Evolutionary conservation across 2,888 invertebrate species (phyloP).

Genomic region (Ormyrus labotus): DNA sequence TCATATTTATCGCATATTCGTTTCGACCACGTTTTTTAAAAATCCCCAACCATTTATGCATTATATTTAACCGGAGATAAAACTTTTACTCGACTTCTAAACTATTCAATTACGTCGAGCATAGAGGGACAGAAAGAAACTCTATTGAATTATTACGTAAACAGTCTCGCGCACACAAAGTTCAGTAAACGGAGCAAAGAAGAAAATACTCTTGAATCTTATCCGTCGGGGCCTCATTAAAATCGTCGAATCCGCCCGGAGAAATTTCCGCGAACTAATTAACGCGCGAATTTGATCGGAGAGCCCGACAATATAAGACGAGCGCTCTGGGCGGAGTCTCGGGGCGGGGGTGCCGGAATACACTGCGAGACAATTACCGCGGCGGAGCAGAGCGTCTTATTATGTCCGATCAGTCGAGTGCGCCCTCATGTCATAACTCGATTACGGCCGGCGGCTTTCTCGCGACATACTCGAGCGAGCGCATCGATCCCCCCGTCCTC

Average conservation of each 20-base stretch:
- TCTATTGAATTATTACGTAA: too few species aligned
- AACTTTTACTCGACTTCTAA: too few species aligned
- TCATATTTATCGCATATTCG: too few species aligned
- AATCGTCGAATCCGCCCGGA: neutral
- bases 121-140: too few species aligned
- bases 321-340: neutral
- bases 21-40: too few species aligned
- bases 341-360: neutral
- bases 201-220: too few species aligned
- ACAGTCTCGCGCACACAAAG: too few species aligned
- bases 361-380: neutral
- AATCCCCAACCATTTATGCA: too few species aligned
- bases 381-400: neutral
- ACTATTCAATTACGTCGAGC: too few species aligned
- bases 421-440: slow-evolving; percentile 40
- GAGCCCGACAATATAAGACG: slow-evolving; percentile 9
- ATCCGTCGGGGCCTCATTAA: too few species aligned
- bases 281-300: slow-evolving; percentile 30
- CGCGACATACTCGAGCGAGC: slow-evolving; percentile 33
- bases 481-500: slow-evolving; percentile 8
- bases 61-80: too few species aligned
- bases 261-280: slow-evolving; percentile 35
- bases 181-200: too few species aligned
- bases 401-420: neutral
- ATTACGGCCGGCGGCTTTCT: slow-evolving; percentile 31